Percentiles rank a stretch among this genome's conserved stretches.
These are phyloP conservation scores for Apostichopus leukothele DNA, from an alignment of 53 echinoderm and acorn worm genomes.

Conservation along the genomic window DNA sequence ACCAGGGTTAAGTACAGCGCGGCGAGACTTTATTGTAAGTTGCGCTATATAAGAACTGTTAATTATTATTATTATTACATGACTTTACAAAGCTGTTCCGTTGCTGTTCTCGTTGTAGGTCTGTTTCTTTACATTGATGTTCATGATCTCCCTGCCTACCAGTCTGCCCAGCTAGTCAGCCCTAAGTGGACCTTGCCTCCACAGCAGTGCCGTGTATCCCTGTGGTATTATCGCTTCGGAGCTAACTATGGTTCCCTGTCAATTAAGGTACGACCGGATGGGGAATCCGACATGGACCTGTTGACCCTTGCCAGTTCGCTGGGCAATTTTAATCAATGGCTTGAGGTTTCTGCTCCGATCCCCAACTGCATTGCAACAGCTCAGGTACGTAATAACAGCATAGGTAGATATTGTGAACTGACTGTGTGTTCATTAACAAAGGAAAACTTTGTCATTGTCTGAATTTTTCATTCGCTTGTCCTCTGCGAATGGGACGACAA, in stretches of 20 bases:
- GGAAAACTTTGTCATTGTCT: too few species aligned
- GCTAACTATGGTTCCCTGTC: constrained; percentile 17
- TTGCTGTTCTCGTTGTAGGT: not conserved
- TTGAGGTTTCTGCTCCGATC: not conserved
- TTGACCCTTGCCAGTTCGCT: not conserved
- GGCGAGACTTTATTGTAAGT: too few species aligned
- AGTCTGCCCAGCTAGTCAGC: not conserved
- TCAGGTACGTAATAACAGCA: not conserved
- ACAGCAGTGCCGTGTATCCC: not conserved
- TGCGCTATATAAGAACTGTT: too few species aligned
- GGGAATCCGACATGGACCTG: not conserved
- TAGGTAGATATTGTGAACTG: too few species aligned
- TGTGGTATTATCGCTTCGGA: constrained; percentile 17
- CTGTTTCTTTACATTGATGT: constrained; percentile 9
- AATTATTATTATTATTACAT: too few species aligned
- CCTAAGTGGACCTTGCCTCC: not conserved
- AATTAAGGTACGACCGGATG: not conserved
- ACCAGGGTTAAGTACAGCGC: too few species aligned
- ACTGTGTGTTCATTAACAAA: too few species aligned
- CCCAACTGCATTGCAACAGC: not conserved
- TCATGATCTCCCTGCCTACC: not conserved
- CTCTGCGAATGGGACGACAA: too few species aligned
- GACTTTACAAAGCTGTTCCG: too few species aligned
- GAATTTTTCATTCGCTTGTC: too few species aligned
- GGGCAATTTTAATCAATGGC: not conserved